These are phyloP conservation scores for Calephelis nemesis DNA, from an alignment of 1,140 invertebrate genomes.

Conservation along the genomic window DNA sequence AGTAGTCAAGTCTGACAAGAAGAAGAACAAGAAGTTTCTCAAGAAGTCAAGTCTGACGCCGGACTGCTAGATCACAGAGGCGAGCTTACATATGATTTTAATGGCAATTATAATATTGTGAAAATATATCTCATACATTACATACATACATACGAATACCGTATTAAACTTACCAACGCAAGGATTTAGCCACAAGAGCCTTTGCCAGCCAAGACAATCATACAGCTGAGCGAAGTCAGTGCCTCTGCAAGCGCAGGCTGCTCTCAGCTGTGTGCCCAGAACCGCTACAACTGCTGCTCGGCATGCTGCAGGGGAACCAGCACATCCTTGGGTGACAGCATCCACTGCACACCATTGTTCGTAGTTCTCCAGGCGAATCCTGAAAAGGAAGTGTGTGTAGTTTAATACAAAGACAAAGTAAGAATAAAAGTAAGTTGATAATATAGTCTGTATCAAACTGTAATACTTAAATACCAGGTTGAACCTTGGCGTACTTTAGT, in stretches of 20 bases:
- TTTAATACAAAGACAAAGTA: background rate
- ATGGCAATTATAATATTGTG: too few species aligned
- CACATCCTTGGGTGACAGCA: conserved; percentile 92
- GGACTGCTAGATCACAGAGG: too few species aligned
- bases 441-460: too few species aligned
- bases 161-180: conserved; percentile 88
- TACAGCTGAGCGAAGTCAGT: conserved; percentile 90
- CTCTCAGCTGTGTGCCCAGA: conserved; percentile 90
- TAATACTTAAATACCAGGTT: too few species aligned
- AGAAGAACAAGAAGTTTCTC: too few species aligned
- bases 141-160: too few species aligned
- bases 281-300: conserved; percentile 90
- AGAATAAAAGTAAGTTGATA: background rate
- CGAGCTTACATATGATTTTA: too few species aligned
- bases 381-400: conserved; percentile 51
- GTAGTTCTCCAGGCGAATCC: conserved; percentile 89
- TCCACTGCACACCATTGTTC: conserved; percentile 94
- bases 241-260: conserved; percentile 91
- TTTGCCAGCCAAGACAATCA: conserved; percentile 93
- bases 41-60: too few species aligned
- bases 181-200: conserved; percentile 94
- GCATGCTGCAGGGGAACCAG: conserved; percentile 89
- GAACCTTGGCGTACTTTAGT: too few species aligned
- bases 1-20: too few species aligned
- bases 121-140: too few species aligned